These are phyloP conservation scores for Lithophane socia DNA, from an alignment of 2,888 invertebrate genomes.

Conservation along the genomic window DNA sequence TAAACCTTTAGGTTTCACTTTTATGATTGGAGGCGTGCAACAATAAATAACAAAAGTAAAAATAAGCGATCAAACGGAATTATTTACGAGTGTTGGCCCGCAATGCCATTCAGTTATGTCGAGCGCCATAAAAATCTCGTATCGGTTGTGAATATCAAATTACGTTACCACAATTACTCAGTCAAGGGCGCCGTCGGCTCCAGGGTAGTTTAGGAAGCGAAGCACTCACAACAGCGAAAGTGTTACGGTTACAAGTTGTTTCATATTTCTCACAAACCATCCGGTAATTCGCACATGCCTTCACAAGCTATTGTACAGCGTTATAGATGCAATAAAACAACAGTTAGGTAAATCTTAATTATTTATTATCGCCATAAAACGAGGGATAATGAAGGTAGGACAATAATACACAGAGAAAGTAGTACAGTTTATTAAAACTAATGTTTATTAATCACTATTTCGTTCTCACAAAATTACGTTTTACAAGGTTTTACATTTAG, in stretches of 20 bases:
- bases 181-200: conserved; percentile 38
- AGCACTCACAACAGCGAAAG: conserved; percentile 35
- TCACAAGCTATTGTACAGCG: conserved; percentile 76
- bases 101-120: conserved; percentile 52
- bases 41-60: conserved; percentile 53
- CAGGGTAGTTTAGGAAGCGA: conserved; percentile 8
- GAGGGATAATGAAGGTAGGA: conserved; percentile 72
- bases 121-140: conserved; percentile 47
- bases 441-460: conserved; percentile 66
- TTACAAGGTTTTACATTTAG: conserved; percentile 71
- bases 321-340: conserved; percentile 85
- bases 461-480: conserved; percentile 63
- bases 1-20: conserved; percentile 49
- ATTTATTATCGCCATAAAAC: conserved; percentile 80
- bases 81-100: conserved; percentile 46
- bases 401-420: conserved; percentile 68
- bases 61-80: conserved; percentile 59
- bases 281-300: conserved; percentile 63
- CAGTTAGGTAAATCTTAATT: conserved; percentile 74
- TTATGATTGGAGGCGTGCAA: conserved; percentile 48
- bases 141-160: conserved; percentile 63
- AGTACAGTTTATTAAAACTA: conserved; percentile 78
- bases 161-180: conserved; percentile 49
- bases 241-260: conserved; percentile 41
- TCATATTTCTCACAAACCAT: conserved; percentile 53